Evolutionary conservation across 1,140 invertebrate species (phyloP), one percentile per base, ranked within the genome.

Genomic region (Lordiphosa stackelbergi): DNA sequence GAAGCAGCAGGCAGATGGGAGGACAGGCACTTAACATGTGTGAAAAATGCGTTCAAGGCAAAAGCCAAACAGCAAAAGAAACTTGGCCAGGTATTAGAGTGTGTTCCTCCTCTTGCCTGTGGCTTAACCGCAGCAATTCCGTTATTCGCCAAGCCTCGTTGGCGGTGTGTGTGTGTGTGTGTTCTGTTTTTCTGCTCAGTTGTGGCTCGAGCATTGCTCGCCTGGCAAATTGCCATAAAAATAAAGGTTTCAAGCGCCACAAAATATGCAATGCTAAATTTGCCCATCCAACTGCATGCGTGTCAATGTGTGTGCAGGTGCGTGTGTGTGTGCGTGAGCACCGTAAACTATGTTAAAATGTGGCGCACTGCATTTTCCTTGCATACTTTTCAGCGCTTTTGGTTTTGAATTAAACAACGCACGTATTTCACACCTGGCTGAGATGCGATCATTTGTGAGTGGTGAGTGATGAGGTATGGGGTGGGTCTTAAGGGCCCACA

Each of bases 141-240:
- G 43, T 34, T 46, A 46, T 12, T 9, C 7, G 24, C 43, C 43
- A 46, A 46, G 43, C 11, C 43, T 46, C 43, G 43, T 46, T 46
- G 43, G 24, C 47, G 28, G 7, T 11, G 19, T 55, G 12, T 24
- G 40, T 36, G 7, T 11, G 19, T 55, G 12, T 24, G 40, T 48
- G n/a, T 54, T 36, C 53, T 34, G 19, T 46, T 66, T 65, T 74
- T 65, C 37, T 22, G 54, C 45, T 66, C 49, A 46, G 51, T 47
- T 55, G 62, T 68, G 59, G 36, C 65, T 66, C 51, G 49, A 46
- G 62, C 61, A 43, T 57, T 52, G 61, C 59, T 79, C 71, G 71
- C 62, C 61, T 81, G 71, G 74, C 75, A 81, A 79, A 79, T 79
- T 79, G 74, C 74, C 75, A 79, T 81, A 81, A 68, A 70, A 71